Conservation (phyloP, 2,797 vertebrate genomes). For the Diplodus sargus region DNA sequence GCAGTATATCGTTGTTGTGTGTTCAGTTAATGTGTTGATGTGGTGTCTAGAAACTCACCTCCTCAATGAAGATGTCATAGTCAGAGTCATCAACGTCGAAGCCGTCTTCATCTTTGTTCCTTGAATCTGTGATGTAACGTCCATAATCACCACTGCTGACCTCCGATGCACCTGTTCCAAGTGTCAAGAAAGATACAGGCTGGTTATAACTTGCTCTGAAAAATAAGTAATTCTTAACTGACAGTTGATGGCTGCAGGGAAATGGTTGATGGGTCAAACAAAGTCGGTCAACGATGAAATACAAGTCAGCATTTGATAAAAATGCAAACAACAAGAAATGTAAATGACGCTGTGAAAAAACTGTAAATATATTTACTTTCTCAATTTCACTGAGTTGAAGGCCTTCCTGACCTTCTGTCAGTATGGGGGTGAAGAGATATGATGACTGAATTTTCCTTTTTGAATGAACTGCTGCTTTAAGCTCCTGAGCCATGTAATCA, state of each 20-base stretch:
- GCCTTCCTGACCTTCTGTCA: background rate
- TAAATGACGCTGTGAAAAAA: background rate
- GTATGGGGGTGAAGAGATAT: too few species aligned
- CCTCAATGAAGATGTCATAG: slow-evolving; percentile 92
- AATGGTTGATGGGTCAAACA: slow-evolving; percentile 1
- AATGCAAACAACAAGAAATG: background rate
- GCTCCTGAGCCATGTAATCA: too few species aligned
- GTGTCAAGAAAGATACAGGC: background rate
- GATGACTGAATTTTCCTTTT: too few species aligned
- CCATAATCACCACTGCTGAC: slow-evolving; percentile 88
- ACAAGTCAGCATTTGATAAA: background rate
- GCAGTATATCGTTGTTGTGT: background rate
- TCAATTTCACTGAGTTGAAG: background rate
- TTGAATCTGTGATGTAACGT: slow-evolving; percentile 82
- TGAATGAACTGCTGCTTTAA: too few species aligned
- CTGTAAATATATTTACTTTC: background rate
- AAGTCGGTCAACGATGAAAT: background rate
- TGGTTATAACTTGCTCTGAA: background rate
- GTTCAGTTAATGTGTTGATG: background rate
- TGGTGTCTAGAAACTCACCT: slow-evolving; percentile 80
- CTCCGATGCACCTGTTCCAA: slow-evolving; percentile 84
- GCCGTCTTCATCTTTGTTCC: slow-evolving; percentile 85
- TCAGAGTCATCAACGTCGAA: slow-evolving; percentile 91
- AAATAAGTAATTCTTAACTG: background rate
- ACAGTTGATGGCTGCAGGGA: background rate